Evolutionary conservation across 2,797 vertebrate species (phyloP).

Genomic region (Sebastes alutus): DNA sequence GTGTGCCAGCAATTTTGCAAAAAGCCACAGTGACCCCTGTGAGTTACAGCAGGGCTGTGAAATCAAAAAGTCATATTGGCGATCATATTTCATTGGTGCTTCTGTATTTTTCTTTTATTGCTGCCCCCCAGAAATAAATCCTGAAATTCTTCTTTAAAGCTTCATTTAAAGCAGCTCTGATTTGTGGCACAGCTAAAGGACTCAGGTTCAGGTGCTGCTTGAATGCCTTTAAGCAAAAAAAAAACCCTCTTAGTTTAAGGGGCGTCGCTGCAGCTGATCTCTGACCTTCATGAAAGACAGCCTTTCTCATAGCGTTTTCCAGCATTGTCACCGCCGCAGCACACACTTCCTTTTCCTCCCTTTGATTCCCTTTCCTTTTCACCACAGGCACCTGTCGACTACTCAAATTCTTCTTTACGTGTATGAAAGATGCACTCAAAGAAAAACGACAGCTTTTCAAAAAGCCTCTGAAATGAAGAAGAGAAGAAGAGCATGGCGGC

Average conservation of each 20-base stretch:
- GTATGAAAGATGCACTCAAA: constrained; percentile 25
- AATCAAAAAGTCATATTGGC: neutral
- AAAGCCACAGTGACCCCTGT: constrained; percentile 15
- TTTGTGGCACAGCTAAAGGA: constrained; percentile 4
- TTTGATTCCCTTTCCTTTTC: constrained; percentile 13
- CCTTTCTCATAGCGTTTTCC: neutral
- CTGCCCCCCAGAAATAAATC: constrained; percentile 20
- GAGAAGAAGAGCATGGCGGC: constrained; percentile 10
- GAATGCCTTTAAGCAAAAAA: constrained; percentile 17
- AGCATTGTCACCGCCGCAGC: neutral
- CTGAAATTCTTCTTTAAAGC: constrained; percentile 13
- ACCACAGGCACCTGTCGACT: constrained; percentile 30
- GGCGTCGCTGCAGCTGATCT: constrained; percentile 2
- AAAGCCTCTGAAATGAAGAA: constrained; percentile 22
- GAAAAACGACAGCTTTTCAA: constrained; percentile 39
- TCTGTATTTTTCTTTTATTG: constrained; percentile 21
- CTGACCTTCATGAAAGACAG: constrained; percentile 7
- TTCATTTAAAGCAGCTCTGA: constrained; percentile 8
- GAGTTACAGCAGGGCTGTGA: constrained; percentile 13
- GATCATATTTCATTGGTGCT: constrained; percentile 16
- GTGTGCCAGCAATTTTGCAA: constrained; percentile 11
- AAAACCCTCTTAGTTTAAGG: neutral
- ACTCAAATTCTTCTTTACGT: constrained; percentile 29
- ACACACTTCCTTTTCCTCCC: neutral
- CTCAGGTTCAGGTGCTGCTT: neutral